Evolutionary conservation across 2,113 vertebrate species (phyloP), one percentile per base, ranked within the genome.

Genomic region (Ondatra zibethicus): DNA sequence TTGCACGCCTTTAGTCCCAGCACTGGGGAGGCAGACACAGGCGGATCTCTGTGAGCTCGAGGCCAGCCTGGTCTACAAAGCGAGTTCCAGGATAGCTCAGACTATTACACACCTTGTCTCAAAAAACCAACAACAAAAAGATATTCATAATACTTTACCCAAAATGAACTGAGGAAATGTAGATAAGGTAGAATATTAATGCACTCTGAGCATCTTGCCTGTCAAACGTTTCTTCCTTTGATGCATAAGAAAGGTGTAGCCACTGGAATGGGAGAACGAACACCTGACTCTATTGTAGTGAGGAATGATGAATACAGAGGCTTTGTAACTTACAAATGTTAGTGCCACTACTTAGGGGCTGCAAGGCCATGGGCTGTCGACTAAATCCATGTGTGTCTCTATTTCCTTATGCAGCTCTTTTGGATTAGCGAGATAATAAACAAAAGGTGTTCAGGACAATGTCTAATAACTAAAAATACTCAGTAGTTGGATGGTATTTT

Each of bases 321-420:
- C n/a, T 42, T 85, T 61, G 86, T 29, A 23, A 93, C 39, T 95
- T 87, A 93, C 6, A 81, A 92, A 80, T 52, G 11, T 92, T 75
- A 93, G 47, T 27, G 52, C 36, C 25, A 76, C 42, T 42, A 84
- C 39, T 50, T 33, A 72, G 17, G 95, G 42, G 21, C 27, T 73
- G 8, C 66, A 66, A 82, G 86, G 77, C 58, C 31, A 50, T 33
- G 31, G 17, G 58, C 50, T 21, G 12, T 58, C 63, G 90, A 55
- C 58, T n/a, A 76, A 82, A 87, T 23, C 19, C n/a, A 65, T 25
- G 17, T 80, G 19, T 36, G 11, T 27, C 52, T 93, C 45, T 5
- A 70, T n/a, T 91, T 91, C 31, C 66, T 91, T 61, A 11, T 50
- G 13, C 50, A n/a, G 11, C 61, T 84, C 5, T 61, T 47, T 87